Evolutionary conservation across 1,140 invertebrate genomes (phyloP).

Genomic region (Steinernema feltiae): DNA sequence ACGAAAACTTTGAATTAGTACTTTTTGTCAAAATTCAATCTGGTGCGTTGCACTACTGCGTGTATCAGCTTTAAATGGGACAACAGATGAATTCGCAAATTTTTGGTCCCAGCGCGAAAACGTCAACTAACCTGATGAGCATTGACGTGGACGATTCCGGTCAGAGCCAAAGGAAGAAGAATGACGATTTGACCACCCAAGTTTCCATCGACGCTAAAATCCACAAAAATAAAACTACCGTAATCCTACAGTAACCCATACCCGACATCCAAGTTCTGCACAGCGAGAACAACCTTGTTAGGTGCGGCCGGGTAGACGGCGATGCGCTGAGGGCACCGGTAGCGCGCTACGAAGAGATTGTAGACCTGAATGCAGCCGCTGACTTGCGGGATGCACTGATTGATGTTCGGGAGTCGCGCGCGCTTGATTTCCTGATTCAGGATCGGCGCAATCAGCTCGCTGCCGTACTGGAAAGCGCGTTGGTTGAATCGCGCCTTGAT

Average conservation of each 20-base stretch:
- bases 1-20: too few relatives aligned
- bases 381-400: slow-evolving; percentile 49
- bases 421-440: slow-evolving; percentile 45
- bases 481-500: slow-evolving; percentile 51
- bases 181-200: slow-evolving; percentile 54
- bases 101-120: too few relatives aligned
- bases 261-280: slow-evolving; percentile 56
- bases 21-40: too few relatives aligned
- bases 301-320: slow-evolving; percentile 53
- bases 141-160: slow-evolving; percentile 55
- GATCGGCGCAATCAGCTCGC: slow-evolving; percentile 42
- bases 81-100: too few relatives aligned
- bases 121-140: slow-evolving; percentile 54
- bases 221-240: neutral
- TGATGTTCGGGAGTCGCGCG: slow-evolving; percentile 53
- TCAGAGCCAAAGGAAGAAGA: slow-evolving; percentile 49
- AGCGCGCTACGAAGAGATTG: slow-evolving; percentile 54
- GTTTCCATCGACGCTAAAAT: slow-evolving; percentile 53
- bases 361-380: slow-evolving; percentile 54
- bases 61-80: too few relatives aligned
- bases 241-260: slow-evolving; percentile 20
- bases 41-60: too few relatives aligned
- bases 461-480: slow-evolving; percentile 51
- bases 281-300: slow-evolving; percentile 50
- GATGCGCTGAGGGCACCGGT: slow-evolving; percentile 52